Evolutionary conservation across 1,140 invertebrate genomes (phyloP), one percentile per base, ranked within the genome.

Genomic region (Pachyrhynchus sulphureomaculatus): DNA sequence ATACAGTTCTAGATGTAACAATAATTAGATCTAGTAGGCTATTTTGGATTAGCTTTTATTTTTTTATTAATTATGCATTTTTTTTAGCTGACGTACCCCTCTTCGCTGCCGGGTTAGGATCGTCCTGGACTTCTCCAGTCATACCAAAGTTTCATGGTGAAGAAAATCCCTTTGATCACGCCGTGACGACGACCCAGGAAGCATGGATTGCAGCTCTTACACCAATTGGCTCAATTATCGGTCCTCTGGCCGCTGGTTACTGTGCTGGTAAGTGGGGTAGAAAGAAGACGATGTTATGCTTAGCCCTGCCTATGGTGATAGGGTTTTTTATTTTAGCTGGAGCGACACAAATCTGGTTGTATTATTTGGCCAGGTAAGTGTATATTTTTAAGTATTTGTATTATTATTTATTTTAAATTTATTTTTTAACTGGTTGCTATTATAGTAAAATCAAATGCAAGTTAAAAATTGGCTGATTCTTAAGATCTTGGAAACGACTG

Each of bases 201-300:
- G 87, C 91, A 0, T 95, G 90, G 91, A 88, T 95, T 57, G 88
- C 87, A 0, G 89, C 89, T 0, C 74, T 93, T 9, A 78, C 93
- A 39, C 84, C 89, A 0, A 68, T 95, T n/a, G 92, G 92, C 8
- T 89, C 90, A 20, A 79, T 91, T 2, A 53, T 70, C 18, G 72
- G 70, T 4, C 65, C 72, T 1, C 53, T 65, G 10, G 24, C 64
- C 2, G 75, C 76, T 13, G 77, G 76, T 4, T 62, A 71, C 32
- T 36, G 74, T 0, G 58, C 76, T n/a, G 75, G 80, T 44, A 73
- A 70, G 9, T 67, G 79, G 21, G 80, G 80, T 2, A 66, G 81
- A 59, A 81, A 80, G 57, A 71, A 68, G 10, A 73, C 77, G 2
- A 58, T 80, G 3, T 65, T 80, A 18, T 67, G 83, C 2, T 79